phyloP scores from a whole-genome alignment of 2,888 invertebrate genomes.

The Noctua pronuba region DNA sequence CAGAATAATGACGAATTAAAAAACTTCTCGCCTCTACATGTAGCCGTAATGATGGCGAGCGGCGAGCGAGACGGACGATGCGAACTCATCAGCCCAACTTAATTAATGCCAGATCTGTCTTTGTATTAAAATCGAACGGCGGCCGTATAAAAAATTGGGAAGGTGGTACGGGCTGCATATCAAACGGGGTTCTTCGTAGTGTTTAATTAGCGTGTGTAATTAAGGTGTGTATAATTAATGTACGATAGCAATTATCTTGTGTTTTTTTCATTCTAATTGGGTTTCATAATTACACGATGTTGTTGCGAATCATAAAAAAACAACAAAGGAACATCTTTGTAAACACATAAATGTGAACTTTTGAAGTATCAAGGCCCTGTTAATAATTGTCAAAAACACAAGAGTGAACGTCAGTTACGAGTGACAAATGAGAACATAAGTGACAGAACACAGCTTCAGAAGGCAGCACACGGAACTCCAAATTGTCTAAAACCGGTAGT shows the following conservation, averaged over 20 bases:
- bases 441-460: slow-evolving; percentile 64
- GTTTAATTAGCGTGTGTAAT: slow-evolving; percentile 63
- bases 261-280: slow-evolving; percentile 45
- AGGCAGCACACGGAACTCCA: slow-evolving; percentile 73
- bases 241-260: slow-evolving; percentile 41
- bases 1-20: slow-evolving; percentile 90
- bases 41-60: slow-evolving; percentile 86
- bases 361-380: slow-evolving; percentile 12
- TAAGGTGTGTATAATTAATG: slow-evolving; percentile 56
- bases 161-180: slow-evolving; percentile 63
- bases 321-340: slow-evolving; percentile 3
- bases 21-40: slow-evolving; percentile 89
- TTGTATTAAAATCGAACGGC: slow-evolving; percentile 88
- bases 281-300: slow-evolving; percentile 35
- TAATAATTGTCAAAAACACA: slow-evolving; percentile 41
- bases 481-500: slow-evolving; percentile 85
- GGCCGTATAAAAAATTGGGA: slow-evolving; percentile 70
- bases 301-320: slow-evolving; percentile 19
- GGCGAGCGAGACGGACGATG: slow-evolving; percentile 79
- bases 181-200: slow-evolving; percentile 70
- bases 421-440: slow-evolving; percentile 63
- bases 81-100: slow-evolving; percentile 88
- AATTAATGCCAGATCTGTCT: slow-evolving; percentile 90
- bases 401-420: slow-evolving; percentile 38
- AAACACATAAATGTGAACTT: slow-evolving; percentile 4